Base-by-base conservation (phyloP, 1,140 invertebrate genomes). In the Phenacoccus solenopsis region DNA sequence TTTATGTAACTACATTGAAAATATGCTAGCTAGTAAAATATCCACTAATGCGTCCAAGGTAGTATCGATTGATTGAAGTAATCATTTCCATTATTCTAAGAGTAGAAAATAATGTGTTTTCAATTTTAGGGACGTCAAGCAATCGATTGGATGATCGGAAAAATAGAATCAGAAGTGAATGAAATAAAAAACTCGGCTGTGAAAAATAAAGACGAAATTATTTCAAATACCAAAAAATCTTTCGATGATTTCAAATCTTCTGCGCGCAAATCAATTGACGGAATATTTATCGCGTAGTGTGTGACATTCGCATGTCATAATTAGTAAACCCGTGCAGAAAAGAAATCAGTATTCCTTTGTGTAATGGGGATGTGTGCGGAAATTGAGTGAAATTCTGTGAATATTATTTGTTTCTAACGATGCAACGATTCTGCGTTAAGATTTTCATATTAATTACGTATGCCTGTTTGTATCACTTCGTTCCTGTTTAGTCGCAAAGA, bases 101-200 rank as follows among this genome's bases (percentile, higher is more conserved):
- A 5, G 30, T 32, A 32, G 5, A 13, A 7, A 32, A 32, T 32
- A 7, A 5, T n/a, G n/a, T n/a, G n/a, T n/a, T n/a, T n/a, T n/a
- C n/a, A n/a, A n/a, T n/a, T n/a, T n/a, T n/a, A 64, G 85, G 94
- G 94, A 57, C 84, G 95, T 27, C 88, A 93, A 82, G 96, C 94
- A 3, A 93, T 98, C 80, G 94, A 98, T 82, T 98, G 92, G 91
- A 96, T 97, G 22, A 96, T 98, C 73, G 87, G 85, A 25, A 92
- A 90, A 80, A 84, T 96, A 25, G 70, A 71, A 49, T 74, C 72
- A 68, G 77, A 78, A 75, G 75, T 77, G 57, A 88, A 89, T 76
- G 91, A 91, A 76, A 82, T 92, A 59, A 88, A 89, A 69, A 85
- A 81, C 70, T 84, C 84, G 69, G 88, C 90, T 21, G 87, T 85